These are phyloP conservation scores for Heteromyza rotundicornis DNA, from an alignment of 2,888 invertebrate genomes.

Conservation along the genomic window DNA sequence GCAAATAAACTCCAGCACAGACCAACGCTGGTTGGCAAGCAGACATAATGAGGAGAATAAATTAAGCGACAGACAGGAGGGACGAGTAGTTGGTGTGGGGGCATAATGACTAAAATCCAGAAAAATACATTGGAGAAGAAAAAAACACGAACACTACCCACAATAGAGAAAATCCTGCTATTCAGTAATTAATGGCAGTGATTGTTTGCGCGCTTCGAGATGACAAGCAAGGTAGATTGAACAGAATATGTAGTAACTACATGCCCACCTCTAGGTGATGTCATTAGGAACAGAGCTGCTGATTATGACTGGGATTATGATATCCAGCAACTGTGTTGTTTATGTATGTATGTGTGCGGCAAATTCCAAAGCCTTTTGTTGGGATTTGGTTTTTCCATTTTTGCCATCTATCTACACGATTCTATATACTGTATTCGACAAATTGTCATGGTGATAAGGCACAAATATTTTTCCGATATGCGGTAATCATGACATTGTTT, in stretches of 20 bases:
- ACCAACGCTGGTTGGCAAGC: not conserved
- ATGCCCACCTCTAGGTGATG: not conserved
- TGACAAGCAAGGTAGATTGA: not conserved
- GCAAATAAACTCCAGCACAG: not conserved
- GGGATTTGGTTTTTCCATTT: not conserved
- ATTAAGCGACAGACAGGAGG: not conserved
- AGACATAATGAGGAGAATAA: not conserved
- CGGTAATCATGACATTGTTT: too few relatives aligned
- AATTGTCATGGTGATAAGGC: conserved; percentile 7
- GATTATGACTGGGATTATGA: not conserved
- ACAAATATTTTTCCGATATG: too few relatives aligned
- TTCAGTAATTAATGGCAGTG: not conserved
- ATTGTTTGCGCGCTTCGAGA: not conserved
- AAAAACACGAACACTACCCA: not conserved
- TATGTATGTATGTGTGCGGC: too few relatives aligned
- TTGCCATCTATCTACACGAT: not conserved
- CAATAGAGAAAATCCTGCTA: not conserved
- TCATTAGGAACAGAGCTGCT: not conserved
- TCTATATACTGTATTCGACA: not conserved
- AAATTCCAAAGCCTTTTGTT: not conserved
- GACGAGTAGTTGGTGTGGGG: not conserved
- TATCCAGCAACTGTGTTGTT: not conserved
- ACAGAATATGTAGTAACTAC: not conserved
- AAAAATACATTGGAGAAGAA: not conserved
- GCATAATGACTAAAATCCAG: not conserved